These are phyloP conservation scores for Epirrhoe alternata DNA, from an alignment of 2,888 invertebrate species.

Conservation along the genomic window DNA sequence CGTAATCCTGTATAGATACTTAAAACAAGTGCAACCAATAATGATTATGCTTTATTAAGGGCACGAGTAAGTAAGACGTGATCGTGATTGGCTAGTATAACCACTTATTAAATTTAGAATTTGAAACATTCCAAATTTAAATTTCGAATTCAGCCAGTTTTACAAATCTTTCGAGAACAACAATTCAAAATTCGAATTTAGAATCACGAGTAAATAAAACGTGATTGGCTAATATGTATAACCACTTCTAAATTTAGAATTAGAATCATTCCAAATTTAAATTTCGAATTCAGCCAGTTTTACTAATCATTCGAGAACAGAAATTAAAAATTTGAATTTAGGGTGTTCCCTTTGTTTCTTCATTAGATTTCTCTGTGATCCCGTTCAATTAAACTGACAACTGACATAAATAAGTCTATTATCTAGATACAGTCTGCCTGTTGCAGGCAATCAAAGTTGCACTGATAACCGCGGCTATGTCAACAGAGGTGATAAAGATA, in stretches of 20 bases:
- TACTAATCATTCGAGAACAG: background rate
- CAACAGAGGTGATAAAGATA: constrained; percentile 62
- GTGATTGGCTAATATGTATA: too few relatives aligned
- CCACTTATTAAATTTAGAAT: background rate
- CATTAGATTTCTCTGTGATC: background rate
- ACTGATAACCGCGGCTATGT: constrained; percentile 55
- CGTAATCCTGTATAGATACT: background rate
- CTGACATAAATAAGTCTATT: constrained; percentile 19
- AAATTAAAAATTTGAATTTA: background rate
- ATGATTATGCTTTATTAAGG: background rate
- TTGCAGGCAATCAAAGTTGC: constrained; percentile 55
- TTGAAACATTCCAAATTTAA: background rate
- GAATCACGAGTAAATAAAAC: background rate
- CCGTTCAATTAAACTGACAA: constrained; percentile 14
- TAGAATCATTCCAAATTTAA: background rate
- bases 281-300: background rate
- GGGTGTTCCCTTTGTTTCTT: background rate
- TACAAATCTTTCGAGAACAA: background rate
- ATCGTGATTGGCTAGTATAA: background rate
- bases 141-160: background rate
- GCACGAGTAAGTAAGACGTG: background rate
- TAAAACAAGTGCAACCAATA: background rate
- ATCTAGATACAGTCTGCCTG: constrained; percentile 32
- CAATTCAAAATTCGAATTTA: background rate
- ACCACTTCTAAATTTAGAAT: too few relatives aligned